Percentiles rank a stretch among this genome's conserved stretches.
phyloP scores from a whole-genome alignment of 2,888 invertebrate species.

The Perithous albicinctus region DNA sequence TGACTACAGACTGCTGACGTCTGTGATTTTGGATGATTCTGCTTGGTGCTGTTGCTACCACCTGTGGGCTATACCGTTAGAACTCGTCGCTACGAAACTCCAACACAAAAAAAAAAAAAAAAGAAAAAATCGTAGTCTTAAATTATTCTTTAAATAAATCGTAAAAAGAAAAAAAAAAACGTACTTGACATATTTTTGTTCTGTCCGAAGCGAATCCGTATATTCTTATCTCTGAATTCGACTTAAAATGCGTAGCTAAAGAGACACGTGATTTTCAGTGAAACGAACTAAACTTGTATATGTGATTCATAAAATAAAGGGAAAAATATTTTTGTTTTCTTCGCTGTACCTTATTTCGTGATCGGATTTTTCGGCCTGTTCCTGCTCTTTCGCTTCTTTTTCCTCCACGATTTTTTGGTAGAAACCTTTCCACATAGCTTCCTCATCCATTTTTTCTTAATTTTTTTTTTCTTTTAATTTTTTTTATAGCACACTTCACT shows the following conservation, averaged over 20 bases:
- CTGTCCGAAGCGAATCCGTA: neutral
- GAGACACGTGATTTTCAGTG: neutral
- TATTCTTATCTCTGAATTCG: neutral
- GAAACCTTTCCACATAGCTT: constrained; percentile 92
- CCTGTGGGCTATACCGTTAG: constrained; percentile 20
- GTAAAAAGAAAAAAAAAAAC: neutral
- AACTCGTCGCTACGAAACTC: neutral
- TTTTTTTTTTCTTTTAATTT: constrained; percentile 47
- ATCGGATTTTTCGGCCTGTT: constrained; percentile 87
- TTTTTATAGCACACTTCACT: constrained; percentile 6
- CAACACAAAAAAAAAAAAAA: constrained; percentile 18
- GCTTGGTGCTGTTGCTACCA: constrained; percentile 18
- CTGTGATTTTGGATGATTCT: constrained; percentile 23
- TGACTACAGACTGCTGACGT: constrained; percentile 54
- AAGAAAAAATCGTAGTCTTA: constrained; percentile 12
- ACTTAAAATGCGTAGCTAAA: neutral
- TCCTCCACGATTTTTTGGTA: constrained; percentile 86
- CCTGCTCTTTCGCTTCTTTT: constrained; percentile 88
- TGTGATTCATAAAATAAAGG: neutral
- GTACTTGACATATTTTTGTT: neutral
- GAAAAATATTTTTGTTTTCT: constrained; percentile 15
- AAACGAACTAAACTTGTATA: too few species aligned
- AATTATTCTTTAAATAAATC: neutral
- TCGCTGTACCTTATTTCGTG: constrained; percentile 88
- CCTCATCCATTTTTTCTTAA: constrained; percentile 87